Conservation (phyloP, 2,797 vertebrate species). For the Pipistrellus pipistrellus region DNA sequence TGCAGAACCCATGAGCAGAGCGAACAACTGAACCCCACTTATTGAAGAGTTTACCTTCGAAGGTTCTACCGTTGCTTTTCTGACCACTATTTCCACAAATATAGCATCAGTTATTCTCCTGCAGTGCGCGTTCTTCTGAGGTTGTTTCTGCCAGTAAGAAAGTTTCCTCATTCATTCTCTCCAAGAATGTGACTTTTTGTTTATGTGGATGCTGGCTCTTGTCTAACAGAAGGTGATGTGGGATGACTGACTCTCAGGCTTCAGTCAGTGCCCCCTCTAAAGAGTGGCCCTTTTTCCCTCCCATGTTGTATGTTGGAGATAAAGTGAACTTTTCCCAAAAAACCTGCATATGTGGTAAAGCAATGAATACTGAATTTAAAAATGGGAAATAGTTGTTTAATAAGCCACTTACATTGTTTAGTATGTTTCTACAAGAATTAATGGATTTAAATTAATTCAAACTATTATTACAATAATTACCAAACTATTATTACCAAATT, state of each 20-base stretch:
- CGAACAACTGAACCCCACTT: neutral
- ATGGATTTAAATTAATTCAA: constrained; percentile 43
- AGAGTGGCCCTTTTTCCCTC: neutral
- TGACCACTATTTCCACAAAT: neutral
- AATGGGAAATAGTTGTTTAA: neutral
- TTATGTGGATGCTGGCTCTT: neutral
- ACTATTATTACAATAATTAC: neutral
- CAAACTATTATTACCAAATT: too few species aligned
- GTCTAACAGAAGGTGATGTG: neutral
- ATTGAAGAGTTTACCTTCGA: neutral
- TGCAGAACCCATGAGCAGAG: neutral
- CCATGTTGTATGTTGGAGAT: neutral
- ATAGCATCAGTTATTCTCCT: neutral
- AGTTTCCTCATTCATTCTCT: neutral
- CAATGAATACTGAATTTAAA: neutral
- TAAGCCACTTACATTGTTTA: neutral
- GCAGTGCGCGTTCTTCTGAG: neutral
- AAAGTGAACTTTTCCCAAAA: neutral
- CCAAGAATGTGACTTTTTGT: neutral
- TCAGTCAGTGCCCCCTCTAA: neutral
- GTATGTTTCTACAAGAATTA: neutral
- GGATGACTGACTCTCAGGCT: neutral
- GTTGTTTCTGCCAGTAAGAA: neutral
- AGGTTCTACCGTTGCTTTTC: neutral
- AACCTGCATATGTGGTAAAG: neutral